Base-by-base conservation (phyloP, 2,797 vertebrate species). In the Gambusia yucatana region DNA sequence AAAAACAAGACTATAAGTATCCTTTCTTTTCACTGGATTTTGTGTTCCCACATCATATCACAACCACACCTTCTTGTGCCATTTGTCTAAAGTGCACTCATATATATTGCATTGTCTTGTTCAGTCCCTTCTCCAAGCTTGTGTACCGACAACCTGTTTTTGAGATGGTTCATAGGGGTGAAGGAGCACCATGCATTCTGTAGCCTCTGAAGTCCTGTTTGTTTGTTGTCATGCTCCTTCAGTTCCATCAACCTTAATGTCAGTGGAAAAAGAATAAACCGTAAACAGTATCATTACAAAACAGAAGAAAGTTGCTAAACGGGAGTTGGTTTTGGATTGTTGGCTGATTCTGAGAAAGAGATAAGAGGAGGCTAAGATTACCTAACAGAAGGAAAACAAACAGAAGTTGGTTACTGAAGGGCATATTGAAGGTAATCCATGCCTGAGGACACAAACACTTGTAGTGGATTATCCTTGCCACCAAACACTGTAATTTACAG, bases 111-210 rank as follows among this genome's bases (percentile, higher is more conserved):
- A 30, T 36, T 59, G 74, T 39, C 73, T 44, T 69, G 72, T 44
- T 71, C 0, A 10, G 75, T 89, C 93, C 86, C 76, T 50, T 90
- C 92, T 78, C n/a, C 33, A 4, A 0, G 6, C 39, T 9, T 93
- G 82, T 93, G 92, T 93, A 88, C 89, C 76, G 90, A 91, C 86
- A 93, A 89, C 81, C 76, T 75, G 65, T 59, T 76, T 74, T 25
- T 69, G 28, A 75, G 57, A 67, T 67, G 39, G 50, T 41, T 14
- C 36, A 48, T 89, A 39, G 28, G 67, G 81, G 88, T 86, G 73
- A 65, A 84, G 87, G 93, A 82, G 86, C 72, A 39, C 55, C 50
- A 57, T 33, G 28, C 65, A 59, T 77, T 75, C 76, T 73, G 61
- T 48, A 72, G 80, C 43, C 61, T 81, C 71, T 63, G 77, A 72